Base-by-base conservation (phyloP, 2,888 invertebrate genomes). In the Nasonovia ribisnigri region DNA sequence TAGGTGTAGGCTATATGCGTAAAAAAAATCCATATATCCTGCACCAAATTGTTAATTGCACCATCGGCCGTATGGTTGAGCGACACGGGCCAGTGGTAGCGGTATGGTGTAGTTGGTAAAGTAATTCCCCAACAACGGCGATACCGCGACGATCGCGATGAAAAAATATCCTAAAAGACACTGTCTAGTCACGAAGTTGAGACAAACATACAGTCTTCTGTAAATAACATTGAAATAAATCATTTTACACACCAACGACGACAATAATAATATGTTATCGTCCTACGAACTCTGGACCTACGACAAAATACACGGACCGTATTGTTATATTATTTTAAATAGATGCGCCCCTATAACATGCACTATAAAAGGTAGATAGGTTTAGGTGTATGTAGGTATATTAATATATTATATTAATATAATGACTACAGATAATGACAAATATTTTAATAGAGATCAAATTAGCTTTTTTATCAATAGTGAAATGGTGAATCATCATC, bases 21-120 rank as follows among this genome's bases (percentile, higher is more conserved):
- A 77, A 16, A 77, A 77, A 67, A 77, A 77, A 16, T 77, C 77
- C 77, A 77, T 77, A 77, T 36, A 77, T 77, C 77, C 77, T 77
- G 77, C 20, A 77, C 20, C 77, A 77, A 77, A 77, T 77, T 36
- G 77, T 77, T 77, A 77, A 77, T 77, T 77, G 36, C 77, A 36
- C 77, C 20, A 36, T 20, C 36, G 20, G 36, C 26, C 20, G 8
- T 67, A 36, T 77, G 1, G 54, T 67, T n/a, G n/a, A 67, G 36
- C 20, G 77, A 36, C 77, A 77, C 77, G 77, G 77, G 36, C 36
- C 77, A 77, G 77, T 77, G 77, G 77, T 77, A 36, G 36, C n/a
- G n/a, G 20, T 36, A 29, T 77, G n/a, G 67, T 77, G 36, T 36
- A 77, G 36, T 36, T 77, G 36, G 36, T 20, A n/a, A n/a, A 67